Percentiles rank a stretch among this genome's conserved stretches.
These are phyloP conservation scores for Elegia similella DNA, from an alignment of 2,888 invertebrate species.

Conservation along the genomic window DNA sequence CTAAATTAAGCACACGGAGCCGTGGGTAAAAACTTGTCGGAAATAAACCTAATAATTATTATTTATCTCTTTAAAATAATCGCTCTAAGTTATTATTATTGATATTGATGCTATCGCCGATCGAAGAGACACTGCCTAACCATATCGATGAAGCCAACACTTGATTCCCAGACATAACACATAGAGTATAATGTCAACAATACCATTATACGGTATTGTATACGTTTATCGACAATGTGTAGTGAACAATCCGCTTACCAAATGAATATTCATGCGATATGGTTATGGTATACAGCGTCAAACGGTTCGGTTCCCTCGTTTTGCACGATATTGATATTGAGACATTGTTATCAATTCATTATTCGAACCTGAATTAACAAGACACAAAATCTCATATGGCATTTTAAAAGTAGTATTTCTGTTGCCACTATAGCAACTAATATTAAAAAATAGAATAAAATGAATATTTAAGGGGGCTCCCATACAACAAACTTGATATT, in stretches of 20 bases:
- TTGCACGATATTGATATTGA: slow-evolving; percentile 21
- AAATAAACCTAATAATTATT: too few relatives aligned
- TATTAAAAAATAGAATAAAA: too few relatives aligned
- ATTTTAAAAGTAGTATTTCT: too few relatives aligned
- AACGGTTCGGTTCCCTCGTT: slow-evolving; percentile 27
- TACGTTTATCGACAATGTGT: slow-evolving; percentile 16
- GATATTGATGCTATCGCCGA: background rate
- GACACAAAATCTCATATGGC: too few relatives aligned
- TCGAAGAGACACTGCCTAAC: background rate
- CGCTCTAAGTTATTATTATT: background rate
- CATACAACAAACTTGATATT: too few relatives aligned
- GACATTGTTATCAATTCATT: slow-evolving; percentile 32
- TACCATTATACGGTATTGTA: slow-evolving; percentile 9
- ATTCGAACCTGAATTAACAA: slow-evolving; percentile 23
- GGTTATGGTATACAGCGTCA: slow-evolving; percentile 21
- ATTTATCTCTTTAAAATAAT: too few relatives aligned
- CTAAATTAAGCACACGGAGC: too few relatives aligned
- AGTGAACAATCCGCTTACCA: slow-evolving; percentile 23
- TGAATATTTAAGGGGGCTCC: too few relatives aligned
- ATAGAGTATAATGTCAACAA: slow-evolving; percentile 5
- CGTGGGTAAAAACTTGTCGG: too few relatives aligned
- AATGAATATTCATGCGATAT: slow-evolving; percentile 30
- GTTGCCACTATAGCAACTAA: too few relatives aligned
- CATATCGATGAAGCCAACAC: background rate
- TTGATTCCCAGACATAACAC: background rate